Conservation (phyloP, 2,797 vertebrate genomes). For the Anguilla obscura region DNA sequence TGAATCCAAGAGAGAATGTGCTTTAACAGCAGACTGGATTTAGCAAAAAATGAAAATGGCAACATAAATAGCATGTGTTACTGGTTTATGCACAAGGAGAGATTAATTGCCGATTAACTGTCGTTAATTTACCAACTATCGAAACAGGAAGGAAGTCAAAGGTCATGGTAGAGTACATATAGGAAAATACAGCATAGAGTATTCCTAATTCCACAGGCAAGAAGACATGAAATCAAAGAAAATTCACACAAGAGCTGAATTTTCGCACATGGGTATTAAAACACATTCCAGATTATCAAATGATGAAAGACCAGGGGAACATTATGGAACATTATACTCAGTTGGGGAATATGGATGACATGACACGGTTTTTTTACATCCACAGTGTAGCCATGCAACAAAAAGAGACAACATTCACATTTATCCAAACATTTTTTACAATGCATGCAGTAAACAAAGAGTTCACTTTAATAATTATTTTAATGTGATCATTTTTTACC, state of each 20-base stretch:
- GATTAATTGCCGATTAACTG: constrained; percentile 38
- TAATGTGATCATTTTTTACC: background rate
- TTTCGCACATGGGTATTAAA: background rate
- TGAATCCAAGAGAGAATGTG: background rate
- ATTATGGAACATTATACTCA: background rate
- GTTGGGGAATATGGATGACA: background rate
- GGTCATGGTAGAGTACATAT: constrained; percentile 50
- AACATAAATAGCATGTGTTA: background rate
- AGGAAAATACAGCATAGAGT: background rate
- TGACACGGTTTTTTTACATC: background rate
- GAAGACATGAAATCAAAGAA: background rate
- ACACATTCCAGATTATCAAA: background rate
- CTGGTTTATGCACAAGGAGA: constrained; percentile 40
- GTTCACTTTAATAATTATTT: constrained; percentile 2
- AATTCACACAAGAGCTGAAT: background rate
- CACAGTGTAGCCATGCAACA: background rate
- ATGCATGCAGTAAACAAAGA: background rate
- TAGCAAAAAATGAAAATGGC: background rate
- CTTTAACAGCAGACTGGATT: background rate
- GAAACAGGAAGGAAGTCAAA: constrained; percentile 66
- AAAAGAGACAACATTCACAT: background rate
- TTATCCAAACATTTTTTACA: background rate
- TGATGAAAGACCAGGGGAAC: background rate
- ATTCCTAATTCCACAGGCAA: background rate
- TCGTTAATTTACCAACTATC: constrained; percentile 47